These are phyloP conservation scores for Caenorhabditis elegans DNA, from an alignment of 1,140 invertebrate genomes.

Conservation along the genomic window WBcel235 BX284603.4:5021001-5021500, in stretches of 20 bases:
- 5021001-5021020: neutral
- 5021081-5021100: neutral
- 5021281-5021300: slow-evolving; percentile 1
- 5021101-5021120: neutral
- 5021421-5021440: neutral
- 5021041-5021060: too few relatives aligned
- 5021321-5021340: neutral
- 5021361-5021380: neutral
- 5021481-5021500: slow-evolving; percentile 9
- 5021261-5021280: neutral
- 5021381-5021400: neutral
- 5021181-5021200: too few relatives aligned
- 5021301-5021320: slow-evolving; percentile 15
- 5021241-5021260: neutral
- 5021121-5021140: neutral
- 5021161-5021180: neutral
- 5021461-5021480: neutral
- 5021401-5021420: neutral
- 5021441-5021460: slow-evolving; percentile 25
- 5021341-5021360: slow-evolving; percentile 18
- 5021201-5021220: too few relatives aligned
- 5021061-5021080: neutral
- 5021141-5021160: neutral
- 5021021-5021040: neutral
- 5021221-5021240: neutral